Percentiles rank a stretch among this genome's conserved stretches.
Evolutionary conservation across 1,140 invertebrate genomes (phyloP).

Genomic region (Megathymus violae): DNA sequence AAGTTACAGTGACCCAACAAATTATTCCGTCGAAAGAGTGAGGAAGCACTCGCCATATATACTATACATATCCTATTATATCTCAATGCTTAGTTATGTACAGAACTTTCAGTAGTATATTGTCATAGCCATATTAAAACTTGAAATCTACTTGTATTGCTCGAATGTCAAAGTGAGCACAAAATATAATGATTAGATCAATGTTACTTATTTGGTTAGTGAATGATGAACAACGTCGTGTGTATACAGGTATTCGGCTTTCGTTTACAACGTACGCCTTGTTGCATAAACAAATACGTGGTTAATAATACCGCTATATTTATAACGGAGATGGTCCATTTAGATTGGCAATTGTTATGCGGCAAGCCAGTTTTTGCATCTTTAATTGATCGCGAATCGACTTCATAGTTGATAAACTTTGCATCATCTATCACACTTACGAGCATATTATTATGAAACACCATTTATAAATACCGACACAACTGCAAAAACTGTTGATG

Average conservation of each 20-base stretch:
- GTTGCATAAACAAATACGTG: conserved; percentile 29
- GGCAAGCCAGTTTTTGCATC: conserved; percentile 29
- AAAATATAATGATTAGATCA: no score
- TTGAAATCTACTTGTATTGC: no score
- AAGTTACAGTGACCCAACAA: no score
- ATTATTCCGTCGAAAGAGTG: no score
- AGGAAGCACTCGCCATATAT: no score
- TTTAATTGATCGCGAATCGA: conserved; percentile 28
- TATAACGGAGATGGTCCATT: conserved; percentile 30
- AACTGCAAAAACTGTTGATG: background rate
- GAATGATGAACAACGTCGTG: no score
- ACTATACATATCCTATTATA: no score
- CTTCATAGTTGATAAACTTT: conserved; percentile 25
- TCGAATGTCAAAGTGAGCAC: background rate
- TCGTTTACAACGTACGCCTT: conserved; percentile 3
- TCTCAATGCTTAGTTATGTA: no score
- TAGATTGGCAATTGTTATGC: conserved; percentile 34
- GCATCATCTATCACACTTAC: conserved; percentile 16
- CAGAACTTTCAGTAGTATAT: no score
- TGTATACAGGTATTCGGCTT: conserved; percentile 7
- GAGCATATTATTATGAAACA: background rate
- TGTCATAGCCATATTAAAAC: no score
- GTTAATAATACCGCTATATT: conserved; percentile 27
- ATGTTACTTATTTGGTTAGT: no score
- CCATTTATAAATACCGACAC: background rate